Percentiles rank a stretch among this genome's conserved stretches.
These are phyloP conservation scores for Edolisoma coerulescens DNA, from an alignment of 2,113 vertebrate species.

Conservation along the genomic window DNA sequence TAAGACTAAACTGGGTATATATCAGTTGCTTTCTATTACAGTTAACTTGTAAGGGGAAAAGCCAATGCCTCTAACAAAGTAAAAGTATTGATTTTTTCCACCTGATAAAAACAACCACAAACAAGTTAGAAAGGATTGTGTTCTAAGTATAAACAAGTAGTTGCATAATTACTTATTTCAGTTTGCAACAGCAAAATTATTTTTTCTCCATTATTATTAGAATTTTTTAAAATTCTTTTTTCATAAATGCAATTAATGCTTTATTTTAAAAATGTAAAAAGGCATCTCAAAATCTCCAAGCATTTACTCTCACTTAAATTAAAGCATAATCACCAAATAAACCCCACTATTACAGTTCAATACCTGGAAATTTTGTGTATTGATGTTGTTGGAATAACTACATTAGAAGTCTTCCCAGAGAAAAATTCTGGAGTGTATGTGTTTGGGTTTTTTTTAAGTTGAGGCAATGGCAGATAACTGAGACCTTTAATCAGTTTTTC, in stretches of 20 bases:
- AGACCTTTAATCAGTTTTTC: neutral
- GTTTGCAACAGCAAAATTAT: neutral
- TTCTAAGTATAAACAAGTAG: neutral
- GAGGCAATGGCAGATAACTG: neutral
- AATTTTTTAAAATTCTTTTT: neutral
- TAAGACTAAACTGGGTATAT: neutral
- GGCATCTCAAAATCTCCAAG: neutral
- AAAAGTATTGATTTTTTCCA: constrained; percentile 1
- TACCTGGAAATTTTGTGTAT: neutral
- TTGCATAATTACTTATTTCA: neutral
- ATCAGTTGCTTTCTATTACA: neutral
- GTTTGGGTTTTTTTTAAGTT: neutral
- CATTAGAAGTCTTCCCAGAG: neutral
- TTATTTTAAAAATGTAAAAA: neutral
- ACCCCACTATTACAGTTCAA: neutral
- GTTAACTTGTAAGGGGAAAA: neutral
- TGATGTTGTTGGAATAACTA: neutral
- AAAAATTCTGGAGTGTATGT: neutral
- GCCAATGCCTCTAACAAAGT: constrained; percentile 4
- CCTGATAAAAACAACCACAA: neutral
- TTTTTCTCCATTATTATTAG: neutral
- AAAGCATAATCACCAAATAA: neutral
- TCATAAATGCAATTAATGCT: neutral
- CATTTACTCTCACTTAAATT: neutral
- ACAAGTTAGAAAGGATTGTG: neutral